These are phyloP conservation scores for Mythimna lalbum DNA, from an alignment of 2,888 invertebrate genomes.

Conservation along the genomic window DNA sequence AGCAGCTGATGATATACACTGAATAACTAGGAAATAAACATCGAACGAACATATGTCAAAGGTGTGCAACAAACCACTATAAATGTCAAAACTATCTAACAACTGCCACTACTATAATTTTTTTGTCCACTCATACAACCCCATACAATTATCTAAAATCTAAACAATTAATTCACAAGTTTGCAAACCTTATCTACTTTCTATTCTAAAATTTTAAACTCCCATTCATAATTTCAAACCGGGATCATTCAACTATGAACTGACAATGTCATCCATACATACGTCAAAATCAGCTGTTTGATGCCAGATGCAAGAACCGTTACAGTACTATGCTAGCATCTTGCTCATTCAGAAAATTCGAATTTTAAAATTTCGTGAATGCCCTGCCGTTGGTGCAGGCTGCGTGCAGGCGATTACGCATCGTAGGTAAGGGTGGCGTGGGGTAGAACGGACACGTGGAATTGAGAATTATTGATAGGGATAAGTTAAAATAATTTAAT, in stretches of 20 bases:
- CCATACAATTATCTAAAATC: conserved; percentile 6
- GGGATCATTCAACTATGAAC: conserved; percentile 44
- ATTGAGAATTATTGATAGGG: neutral
- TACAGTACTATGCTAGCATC: conserved; percentile 59
- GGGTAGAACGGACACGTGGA: conserved; percentile 20
- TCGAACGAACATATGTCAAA: conserved; percentile 51
- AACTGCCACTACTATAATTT: conserved; percentile 22
- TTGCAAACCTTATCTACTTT: conserved; percentile 39
- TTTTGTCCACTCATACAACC: conserved; percentile 4
- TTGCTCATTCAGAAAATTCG: conserved; percentile 62
- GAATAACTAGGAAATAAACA: conserved; percentile 37
- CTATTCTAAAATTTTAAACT: conserved; percentile 1
- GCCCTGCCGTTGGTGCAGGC: conserved; percentile 56
- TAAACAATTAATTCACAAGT: conserved; percentile 36
- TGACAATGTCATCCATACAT: conserved; percentile 29
- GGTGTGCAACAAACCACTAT: conserved; percentile 42
- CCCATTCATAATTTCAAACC: conserved; percentile 36
- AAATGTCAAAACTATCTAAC: conserved; percentile 21
- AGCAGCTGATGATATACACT: conserved; percentile 46
- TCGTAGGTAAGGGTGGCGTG: conserved; percentile 54
- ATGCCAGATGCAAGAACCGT: conserved; percentile 64
- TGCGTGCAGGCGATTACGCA: conserved; percentile 62
- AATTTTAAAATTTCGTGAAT: conserved; percentile 59
- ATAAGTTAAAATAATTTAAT: too few relatives aligned
- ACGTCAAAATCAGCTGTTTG: conserved; percentile 65